Evolutionary conservation across 2,888 invertebrate genomes (phyloP), one percentile per base, ranked within the genome.

Genomic region (Pristionchus maxplancki): DNA sequence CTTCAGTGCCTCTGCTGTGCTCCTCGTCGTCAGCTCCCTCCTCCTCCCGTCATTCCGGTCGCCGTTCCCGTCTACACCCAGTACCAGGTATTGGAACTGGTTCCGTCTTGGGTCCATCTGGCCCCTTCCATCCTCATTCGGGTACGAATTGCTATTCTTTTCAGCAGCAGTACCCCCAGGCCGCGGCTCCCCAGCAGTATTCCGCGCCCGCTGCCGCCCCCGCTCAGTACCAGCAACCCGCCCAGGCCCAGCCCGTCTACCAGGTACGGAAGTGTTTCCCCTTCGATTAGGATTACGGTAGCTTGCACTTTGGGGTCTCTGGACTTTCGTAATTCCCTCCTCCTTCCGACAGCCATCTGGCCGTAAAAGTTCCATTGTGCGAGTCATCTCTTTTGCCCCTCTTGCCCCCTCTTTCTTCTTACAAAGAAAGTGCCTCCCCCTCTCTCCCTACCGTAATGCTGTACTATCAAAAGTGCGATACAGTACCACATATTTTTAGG

Each of bases 1-100:
- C 2, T 87, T 71, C 71, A 87, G 86, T 87, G 86, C n/a, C 86
- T 87, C 86, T 87, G 86, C 71, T 87, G 86, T 87, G 86, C 86
- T 71, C 86, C 86, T 71, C 86, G 86, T 87, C 86, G 86, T 71
- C 86, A 67, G 15, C 71, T 87, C 6, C 86, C 86, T 50, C 86
- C 71, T 71, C 86, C 71, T 71, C 50, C 31, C 20, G 58, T 58
- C 71, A 50, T 71, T 24, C 28, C 67, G 34, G 71, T 71, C 0
- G 17, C 85, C 62, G 85, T 64, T 24, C 82, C 82, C 37, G 82
- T 83, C 24, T 81, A 81, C 71, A 28, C 28, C 13, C 83, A 44
- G 71, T 71, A 71, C 71, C 71, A 37, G 48, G 71, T 71, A 37
- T 34, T 11, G 3, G 5, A 0, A 6, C 44, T n/a, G 44, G 50